Evolutionary conservation across 1,140 invertebrate genomes (phyloP).

Genomic region (Atta cephalotes): DNA sequence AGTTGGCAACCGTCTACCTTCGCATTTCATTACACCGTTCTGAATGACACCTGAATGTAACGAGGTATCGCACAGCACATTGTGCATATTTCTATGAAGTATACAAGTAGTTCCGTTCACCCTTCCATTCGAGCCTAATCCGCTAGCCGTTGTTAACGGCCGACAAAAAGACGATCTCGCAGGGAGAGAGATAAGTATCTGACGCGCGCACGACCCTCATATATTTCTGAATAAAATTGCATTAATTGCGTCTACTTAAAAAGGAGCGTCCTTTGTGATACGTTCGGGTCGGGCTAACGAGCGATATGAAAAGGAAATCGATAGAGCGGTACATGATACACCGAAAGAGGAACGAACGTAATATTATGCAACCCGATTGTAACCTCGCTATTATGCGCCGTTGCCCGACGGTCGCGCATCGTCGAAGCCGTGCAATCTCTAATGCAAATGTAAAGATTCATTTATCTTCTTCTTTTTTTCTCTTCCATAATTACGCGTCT

Average conservation of each 20-base stretch:
- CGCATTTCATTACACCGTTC: conserved; percentile 59
- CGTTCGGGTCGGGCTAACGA: conserved; percentile 33
- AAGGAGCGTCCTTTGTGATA: conserved; percentile 27
- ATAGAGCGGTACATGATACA: conserved; percentile 66
- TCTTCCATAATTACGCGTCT: not conserved
- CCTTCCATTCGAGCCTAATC: conserved; percentile 42
- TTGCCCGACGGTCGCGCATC: not conserved
- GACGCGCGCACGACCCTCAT: not conserved
- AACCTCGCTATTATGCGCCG: not conserved
- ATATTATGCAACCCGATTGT: conserved; percentile 56
- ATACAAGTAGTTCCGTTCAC: conserved; percentile 49
- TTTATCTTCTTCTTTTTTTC: not conserved
- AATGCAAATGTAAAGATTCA: not conserved
- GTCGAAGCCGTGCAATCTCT: not conserved
- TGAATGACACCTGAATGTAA: conserved; percentile 64
- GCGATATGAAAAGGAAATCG: conserved; percentile 65
- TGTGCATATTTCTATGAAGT: conserved; percentile 50
- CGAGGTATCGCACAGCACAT: conserved; percentile 27
- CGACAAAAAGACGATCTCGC: conserved; percentile 49
- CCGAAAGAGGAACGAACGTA: conserved; percentile 43
- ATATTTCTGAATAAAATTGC: conserved; percentile 64
- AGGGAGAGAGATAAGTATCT: conserved; percentile 25
- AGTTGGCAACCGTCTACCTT: conserved; percentile 53
- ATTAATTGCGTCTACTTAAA: conserved; percentile 61
- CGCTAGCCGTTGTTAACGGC: conserved; percentile 8